A percentile compares a stretch with the other conserved stretches of the same genome.
phyloP scores from a whole-genome alignment of 2,113 vertebrate genomes.

The Leucoraja erinaceus region DNA sequence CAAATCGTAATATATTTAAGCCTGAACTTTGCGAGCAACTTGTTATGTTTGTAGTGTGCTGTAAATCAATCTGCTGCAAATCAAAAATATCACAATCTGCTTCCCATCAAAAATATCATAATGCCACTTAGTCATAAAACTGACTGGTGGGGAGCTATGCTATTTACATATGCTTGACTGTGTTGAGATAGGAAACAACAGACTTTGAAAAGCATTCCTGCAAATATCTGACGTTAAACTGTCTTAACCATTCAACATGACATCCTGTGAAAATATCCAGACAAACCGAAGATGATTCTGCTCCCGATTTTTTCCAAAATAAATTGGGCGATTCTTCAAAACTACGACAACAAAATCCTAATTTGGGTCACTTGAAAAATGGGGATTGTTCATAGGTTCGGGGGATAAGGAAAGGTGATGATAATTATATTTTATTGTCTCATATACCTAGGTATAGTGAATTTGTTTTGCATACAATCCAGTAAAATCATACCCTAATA shows the following conservation, averaged over 20 bases:
- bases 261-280: background rate
- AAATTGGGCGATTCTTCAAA: background rate
- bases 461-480: too few species aligned
- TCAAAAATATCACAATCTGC: background rate
- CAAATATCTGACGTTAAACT: background rate
- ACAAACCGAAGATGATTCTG: background rate
- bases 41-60: background rate
- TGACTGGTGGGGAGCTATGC: background rate
- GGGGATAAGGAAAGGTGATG: background rate
- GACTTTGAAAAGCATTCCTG: background rate
- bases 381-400: background rate
- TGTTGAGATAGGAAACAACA: background rate
- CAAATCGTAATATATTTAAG: slow-evolving; percentile 5
- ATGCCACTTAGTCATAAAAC: background rate
- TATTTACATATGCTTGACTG: background rate
- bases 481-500: too few species aligned
- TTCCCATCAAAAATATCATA: slow-evolving; percentile 15
- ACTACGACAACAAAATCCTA: background rate
- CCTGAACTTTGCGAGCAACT: background rate
- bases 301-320: background rate
- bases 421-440: too few species aligned
- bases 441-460: too few species aligned
- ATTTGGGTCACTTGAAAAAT: background rate
- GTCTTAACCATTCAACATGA: background rate
- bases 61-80: background rate